phyloP scores from a whole-genome alignment of 1,140 invertebrate genomes.

The Drosophila tropicalis region DNA sequence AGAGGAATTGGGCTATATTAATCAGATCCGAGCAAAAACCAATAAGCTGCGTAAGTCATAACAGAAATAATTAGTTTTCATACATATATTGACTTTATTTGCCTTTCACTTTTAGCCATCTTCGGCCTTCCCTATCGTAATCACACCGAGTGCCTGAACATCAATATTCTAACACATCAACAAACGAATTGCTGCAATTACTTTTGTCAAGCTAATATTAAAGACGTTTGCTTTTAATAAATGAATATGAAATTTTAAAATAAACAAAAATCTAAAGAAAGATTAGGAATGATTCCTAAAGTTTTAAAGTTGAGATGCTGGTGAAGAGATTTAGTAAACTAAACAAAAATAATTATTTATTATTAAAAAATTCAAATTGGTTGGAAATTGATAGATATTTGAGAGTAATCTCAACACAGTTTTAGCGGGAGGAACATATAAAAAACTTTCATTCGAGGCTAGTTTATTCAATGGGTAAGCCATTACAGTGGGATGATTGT shows the following conservation, averaged over 20 bases:
- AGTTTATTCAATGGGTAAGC: no score
- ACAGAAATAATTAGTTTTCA: no score
- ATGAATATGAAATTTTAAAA: neutral
- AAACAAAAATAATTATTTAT: no score
- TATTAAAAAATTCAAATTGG: no score
- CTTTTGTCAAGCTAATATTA: conserved; percentile 14
- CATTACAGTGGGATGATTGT: no score
- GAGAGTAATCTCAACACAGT: no score
- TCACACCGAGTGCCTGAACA: conserved; percentile 28
- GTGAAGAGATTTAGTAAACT: no score
- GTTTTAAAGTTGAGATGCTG: no score
- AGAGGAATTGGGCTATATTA: conserved; percentile 22
- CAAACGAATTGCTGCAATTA: conserved; percentile 33
- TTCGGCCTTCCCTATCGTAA: conserved; percentile 3
- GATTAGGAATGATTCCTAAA: no score
- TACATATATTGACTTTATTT: neutral
- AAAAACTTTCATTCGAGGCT: no score
- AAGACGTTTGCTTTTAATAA: conserved; percentile 37
- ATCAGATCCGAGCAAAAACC: neutral
- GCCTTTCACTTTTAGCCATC: neutral
- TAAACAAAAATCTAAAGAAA: neutral
- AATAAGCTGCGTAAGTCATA: conserved; percentile 34
- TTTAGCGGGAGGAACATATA: no score
- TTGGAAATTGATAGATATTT: no score
- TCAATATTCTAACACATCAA: conserved; percentile 26